phyloP scores from a whole-genome alignment of 2,888 invertebrate genomes.

The Ophioninae sp. region DNA sequence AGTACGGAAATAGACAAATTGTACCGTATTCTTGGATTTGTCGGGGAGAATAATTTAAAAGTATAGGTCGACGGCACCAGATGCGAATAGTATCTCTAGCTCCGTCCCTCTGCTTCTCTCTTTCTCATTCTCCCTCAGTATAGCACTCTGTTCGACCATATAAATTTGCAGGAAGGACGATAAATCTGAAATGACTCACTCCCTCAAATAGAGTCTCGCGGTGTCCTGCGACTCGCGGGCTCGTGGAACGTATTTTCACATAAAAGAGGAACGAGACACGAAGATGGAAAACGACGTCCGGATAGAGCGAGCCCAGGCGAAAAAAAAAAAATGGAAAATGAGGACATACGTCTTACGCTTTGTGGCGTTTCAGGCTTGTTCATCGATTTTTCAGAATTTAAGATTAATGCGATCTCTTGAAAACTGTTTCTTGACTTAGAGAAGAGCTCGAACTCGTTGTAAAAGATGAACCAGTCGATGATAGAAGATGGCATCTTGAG shows the following conservation, averaged over 20 bases:
- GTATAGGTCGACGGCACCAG: constrained; percentile 57
- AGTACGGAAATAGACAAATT: constrained; percentile 12
- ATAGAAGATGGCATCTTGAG: no score
- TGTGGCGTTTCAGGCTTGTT: constrained; percentile 17
- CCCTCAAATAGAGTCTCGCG: constrained; percentile 41
- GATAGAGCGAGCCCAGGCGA: background rate
- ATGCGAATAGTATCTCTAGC: constrained; percentile 24
- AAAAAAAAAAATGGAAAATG: background rate
- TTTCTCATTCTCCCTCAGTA: background rate
- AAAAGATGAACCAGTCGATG: no score
- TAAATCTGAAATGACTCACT: constrained; percentile 54
- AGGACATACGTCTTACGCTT: constrained; percentile 3
- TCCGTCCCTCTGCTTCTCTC: no score
- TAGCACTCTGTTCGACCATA: constrained; percentile 44
- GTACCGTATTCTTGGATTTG: constrained; percentile 15
- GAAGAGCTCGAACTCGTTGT: no score
- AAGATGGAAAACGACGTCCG: constrained; percentile 35
- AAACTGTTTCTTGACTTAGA: background rate
- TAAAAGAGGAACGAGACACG: constrained; percentile 39
- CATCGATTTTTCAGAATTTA: constrained; percentile 35
- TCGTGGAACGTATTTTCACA: constrained; percentile 19
- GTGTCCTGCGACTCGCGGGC: constrained; percentile 12
- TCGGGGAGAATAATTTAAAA: constrained; percentile 56
- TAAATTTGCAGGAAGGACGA: constrained; percentile 55
- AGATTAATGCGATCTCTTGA: constrained; percentile 1